A percentile compares a stretch with the other conserved stretches of the same genome.
phyloP scores from a whole-genome alignment of 2,113 vertebrate genomes.

The Neolamprologus toae region DNA sequence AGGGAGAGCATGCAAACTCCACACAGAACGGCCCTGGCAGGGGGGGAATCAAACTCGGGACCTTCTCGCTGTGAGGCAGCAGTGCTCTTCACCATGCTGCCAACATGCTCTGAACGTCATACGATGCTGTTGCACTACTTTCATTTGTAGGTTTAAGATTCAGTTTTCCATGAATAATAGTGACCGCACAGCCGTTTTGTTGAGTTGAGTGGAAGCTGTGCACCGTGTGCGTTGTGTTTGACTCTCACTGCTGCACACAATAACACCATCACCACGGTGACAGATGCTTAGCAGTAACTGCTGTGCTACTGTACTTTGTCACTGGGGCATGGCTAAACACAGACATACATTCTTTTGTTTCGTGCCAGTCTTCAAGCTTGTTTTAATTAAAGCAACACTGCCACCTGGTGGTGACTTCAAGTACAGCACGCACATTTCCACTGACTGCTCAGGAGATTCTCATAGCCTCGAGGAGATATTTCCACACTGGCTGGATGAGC shows the following conservation, averaged over 20 bases:
- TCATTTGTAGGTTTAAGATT: neutral
- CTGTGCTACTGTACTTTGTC: neutral
- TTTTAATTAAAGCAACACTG: neutral
- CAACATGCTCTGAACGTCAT: neutral
- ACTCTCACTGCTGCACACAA: neutral
- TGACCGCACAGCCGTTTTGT: neutral
- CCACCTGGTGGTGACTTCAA: neutral
- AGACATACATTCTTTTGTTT: neutral
- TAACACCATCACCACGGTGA: neutral
- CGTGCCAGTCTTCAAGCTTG: neutral
- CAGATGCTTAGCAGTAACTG: neutral
- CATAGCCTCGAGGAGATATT: neutral
- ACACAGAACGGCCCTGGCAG: neutral
- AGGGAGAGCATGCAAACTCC: neutral
- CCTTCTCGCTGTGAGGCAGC: neutral
- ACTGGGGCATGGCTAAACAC: neutral
- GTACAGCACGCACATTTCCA: accelerated
- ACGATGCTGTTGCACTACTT: neutral
- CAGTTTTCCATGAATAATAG: neutral
- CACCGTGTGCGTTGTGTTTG: neutral
- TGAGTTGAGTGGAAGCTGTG: neutral
- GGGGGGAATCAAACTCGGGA: neutral
- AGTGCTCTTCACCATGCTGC: neutral
- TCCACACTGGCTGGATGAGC: neutral
- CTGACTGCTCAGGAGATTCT: neutral